Evolutionary conservation across 2,797 vertebrate species (phyloP).

Genomic region (Calcarius lapponicus): DNA sequence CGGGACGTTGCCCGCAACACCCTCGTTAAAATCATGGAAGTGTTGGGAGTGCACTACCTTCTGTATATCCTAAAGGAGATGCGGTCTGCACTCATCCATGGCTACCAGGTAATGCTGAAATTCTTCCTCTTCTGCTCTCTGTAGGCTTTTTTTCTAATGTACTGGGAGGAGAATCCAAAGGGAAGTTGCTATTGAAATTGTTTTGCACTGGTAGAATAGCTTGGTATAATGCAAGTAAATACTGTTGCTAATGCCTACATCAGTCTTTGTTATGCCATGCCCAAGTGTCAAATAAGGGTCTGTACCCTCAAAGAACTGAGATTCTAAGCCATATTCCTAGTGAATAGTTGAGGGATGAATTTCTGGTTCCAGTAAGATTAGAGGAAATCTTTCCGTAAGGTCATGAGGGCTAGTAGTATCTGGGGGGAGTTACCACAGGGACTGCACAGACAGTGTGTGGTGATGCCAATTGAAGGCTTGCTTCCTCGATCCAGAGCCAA

Average conservation of each 20-base stretch:
- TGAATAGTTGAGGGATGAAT: not conserved
- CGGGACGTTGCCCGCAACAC: slow-evolving; percentile 91
- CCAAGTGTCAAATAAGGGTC: not conserved
- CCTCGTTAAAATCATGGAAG: slow-evolving; percentile 90
- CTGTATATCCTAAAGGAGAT: slow-evolving; percentile 93
- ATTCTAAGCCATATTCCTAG: not conserved
- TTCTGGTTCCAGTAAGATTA: not conserved
- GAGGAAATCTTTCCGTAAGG: not conserved
- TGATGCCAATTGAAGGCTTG: not conserved
- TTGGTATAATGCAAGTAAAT: not conserved
- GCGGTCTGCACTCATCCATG: slow-evolving; percentile 87
- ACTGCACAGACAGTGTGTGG: not conserved
- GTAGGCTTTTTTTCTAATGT: not conserved
- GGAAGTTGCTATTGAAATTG: not conserved
- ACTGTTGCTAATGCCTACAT: not conserved
- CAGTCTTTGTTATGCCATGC: not conserved
- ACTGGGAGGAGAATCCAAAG: not conserved
- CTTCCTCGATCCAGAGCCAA: not conserved
- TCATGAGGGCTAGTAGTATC: not conserved
- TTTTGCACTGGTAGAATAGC: not conserved
- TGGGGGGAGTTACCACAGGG: not conserved
- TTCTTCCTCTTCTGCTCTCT: not conserved
- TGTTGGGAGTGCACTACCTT: slow-evolving; percentile 87
- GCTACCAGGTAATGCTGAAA: slow-evolving; percentile 87
- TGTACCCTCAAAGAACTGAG: not conserved